phyloP scores from a whole-genome alignment of 2,888 invertebrate genomes.

The Stegana nigrithorax region DNA sequence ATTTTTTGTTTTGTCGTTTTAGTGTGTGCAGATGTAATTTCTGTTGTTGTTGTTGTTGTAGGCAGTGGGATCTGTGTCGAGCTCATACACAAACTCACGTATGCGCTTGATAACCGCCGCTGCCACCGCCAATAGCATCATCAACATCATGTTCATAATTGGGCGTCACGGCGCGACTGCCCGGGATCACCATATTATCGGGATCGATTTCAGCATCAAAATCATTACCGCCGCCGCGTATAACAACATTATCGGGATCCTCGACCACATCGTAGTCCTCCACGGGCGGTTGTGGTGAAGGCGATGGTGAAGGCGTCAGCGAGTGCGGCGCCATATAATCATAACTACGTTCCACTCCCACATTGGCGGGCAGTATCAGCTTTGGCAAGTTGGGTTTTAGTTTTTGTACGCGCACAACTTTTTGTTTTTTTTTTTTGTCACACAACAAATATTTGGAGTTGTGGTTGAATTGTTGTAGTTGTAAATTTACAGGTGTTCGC shows the following conservation, averaged over 20 bases:
- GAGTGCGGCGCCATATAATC: conserved; percentile 40
- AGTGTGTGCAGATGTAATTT: conserved; percentile 14
- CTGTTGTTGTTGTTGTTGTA: conserved; percentile 20
- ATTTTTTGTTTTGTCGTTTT: background rate
- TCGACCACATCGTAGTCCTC: conserved; percentile 66
- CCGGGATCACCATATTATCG: conserved; percentile 63
- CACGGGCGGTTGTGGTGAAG: conserved; percentile 61
- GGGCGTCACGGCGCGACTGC: conserved; percentile 59
- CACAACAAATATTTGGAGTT: conserved; percentile 45
- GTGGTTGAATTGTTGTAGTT: conserved; percentile 29
- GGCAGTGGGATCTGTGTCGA: conserved; percentile 24
- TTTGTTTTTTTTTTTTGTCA: conserved; percentile 40
- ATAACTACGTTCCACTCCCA: conserved; percentile 53
- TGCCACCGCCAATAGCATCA: conserved; percentile 45
- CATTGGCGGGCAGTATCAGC: conserved; percentile 66
- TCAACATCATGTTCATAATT: conserved; percentile 28
- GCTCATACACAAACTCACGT: conserved; percentile 68
- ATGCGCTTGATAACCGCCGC: conserved; percentile 65
- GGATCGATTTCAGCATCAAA: conserved; percentile 63
- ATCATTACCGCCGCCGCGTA: conserved; percentile 52
- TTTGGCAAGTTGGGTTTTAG: conserved; percentile 67
- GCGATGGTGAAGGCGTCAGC: conserved; percentile 64
- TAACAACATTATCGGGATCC: conserved; percentile 66
- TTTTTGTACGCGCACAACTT: conserved; percentile 69
- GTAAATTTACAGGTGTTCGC: conserved; percentile 15